Conservation (phyloP, 2,113 vertebrate species). For the Xyliphius kryptos region DNA sequence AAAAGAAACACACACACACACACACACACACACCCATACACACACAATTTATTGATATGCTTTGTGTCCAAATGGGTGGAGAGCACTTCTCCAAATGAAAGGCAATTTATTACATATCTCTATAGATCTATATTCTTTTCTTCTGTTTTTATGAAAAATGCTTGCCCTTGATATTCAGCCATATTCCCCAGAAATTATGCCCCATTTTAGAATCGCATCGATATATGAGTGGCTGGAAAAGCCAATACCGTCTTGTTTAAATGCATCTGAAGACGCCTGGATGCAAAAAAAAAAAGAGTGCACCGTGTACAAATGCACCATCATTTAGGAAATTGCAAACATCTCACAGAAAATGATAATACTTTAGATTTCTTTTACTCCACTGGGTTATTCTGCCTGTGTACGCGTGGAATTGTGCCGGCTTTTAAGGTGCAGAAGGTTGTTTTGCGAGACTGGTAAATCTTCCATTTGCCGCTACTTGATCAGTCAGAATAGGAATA, state of each 20-base stretch:
- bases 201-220: neutral
- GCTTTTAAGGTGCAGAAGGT: too few relatives aligned
- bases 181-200: neutral
- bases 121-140: slow-evolving; percentile 31
- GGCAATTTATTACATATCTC: too few relatives aligned
- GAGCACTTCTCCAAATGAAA: too few relatives aligned
- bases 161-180: slow-evolving; percentile 11
- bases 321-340: slow-evolving; percentile 15
- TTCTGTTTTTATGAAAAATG: slow-evolving; percentile 10
- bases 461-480: neutral
- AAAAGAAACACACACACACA: too few relatives aligned
- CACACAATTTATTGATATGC: too few relatives aligned
- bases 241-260: neutral
- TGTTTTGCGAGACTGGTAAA: too few relatives aligned
- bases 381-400: neutral
- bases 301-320: slow-evolving; percentile 1
- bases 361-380: too few relatives aligned
- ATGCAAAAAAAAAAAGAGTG: neutral
- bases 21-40: too few relatives aligned
- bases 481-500: neutral
- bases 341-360: too few relatives aligned
- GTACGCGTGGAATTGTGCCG: too few relatives aligned
- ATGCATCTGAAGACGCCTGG: neutral
- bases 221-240: slow-evolving; percentile 13
- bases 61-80: slow-evolving; percentile 23